Conservation (phyloP, 2,888 invertebrate genomes). For the Pseudococcus viburni region DNA sequence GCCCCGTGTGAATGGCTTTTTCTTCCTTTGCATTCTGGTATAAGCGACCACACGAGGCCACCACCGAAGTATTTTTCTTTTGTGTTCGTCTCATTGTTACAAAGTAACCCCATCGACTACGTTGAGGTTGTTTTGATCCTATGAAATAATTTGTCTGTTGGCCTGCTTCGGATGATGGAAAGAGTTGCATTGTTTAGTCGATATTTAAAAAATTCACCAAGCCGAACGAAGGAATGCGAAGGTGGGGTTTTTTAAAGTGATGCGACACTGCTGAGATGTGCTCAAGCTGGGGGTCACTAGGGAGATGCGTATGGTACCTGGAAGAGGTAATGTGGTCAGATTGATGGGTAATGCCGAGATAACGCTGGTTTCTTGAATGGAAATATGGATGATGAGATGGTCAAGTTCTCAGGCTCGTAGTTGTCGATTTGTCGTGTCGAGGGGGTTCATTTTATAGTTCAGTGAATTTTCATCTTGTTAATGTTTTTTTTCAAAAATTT, state of each 20-base stretch:
- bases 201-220: slow-evolving; percentile 9
- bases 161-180: not conserved
- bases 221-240: not conserved
- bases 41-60: slow-evolving; percentile 45
- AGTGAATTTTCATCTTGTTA: too few species aligned
- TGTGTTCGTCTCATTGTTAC: slow-evolving; percentile 21
- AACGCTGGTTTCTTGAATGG: too few species aligned
- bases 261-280: not conserved
- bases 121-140: slow-evolving; percentile 29
- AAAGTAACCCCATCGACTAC: slow-evolving; percentile 27
- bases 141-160: slow-evolving; percentile 45
- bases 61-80: slow-evolving; percentile 24
- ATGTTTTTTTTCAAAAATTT: too few species aligned
- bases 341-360: not conserved
- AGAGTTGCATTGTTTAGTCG: slow-evolving; percentile 23
- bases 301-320: not conserved
- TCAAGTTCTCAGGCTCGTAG: too few species aligned
- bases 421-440: too few species aligned
- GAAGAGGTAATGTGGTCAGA: not conserved
- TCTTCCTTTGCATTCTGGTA: not conserved
- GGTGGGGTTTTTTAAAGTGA: not conserved
- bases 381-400: too few species aligned
- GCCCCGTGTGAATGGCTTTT: slow-evolving; percentile 25
- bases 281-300: not conserved
- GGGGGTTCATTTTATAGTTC: too few species aligned